phyloP scores from a whole-genome alignment of 2,888 invertebrate species.

The Pheosia gnoma region DNA sequence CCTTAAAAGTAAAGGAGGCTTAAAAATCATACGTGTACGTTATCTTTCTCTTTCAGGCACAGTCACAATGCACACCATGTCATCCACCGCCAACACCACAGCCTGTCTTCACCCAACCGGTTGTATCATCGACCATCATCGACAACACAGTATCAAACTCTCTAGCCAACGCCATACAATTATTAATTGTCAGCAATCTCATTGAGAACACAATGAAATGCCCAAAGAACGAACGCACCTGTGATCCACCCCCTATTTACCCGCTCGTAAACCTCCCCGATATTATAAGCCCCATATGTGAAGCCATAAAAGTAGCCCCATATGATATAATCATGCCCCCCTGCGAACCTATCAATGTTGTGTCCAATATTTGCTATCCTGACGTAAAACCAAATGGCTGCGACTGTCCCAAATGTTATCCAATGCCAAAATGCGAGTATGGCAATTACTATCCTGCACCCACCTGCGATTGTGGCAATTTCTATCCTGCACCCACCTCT shows the following conservation, averaged over 20 bases:
- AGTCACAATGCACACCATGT: slow-evolving; percentile 6
- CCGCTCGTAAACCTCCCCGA: slow-evolving; percentile 2
- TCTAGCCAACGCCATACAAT: slow-evolving; percentile 63
- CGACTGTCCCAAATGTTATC: slow-evolving; percentile 3
- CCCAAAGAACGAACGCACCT: background rate
- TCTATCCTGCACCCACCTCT: background rate
- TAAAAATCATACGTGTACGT: background rate
- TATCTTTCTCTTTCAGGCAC: slow-evolving; percentile 2
- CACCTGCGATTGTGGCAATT: background rate
- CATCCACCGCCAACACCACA: slow-evolving; percentile 21
- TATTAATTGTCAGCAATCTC: slow-evolving; percentile 62
- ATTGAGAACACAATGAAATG: slow-evolving; percentile 43
- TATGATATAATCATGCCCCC: slow-evolving; percentile 17
- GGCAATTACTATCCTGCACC: background rate
- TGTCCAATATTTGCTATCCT: slow-evolving; percentile 25
- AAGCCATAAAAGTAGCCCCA: slow-evolving; percentile 6
- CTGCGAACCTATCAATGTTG: slow-evolving; percentile 13
- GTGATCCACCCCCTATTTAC: slow-evolving; percentile 6
- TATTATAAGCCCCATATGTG: slow-evolving; percentile 7
- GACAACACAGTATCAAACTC: slow-evolving; percentile 63
- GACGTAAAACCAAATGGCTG: slow-evolving; percentile 11
- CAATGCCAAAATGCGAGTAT: background rate
- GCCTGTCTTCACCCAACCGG: slow-evolving; percentile 30
- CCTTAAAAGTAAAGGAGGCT: no score
- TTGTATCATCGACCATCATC: slow-evolving; percentile 51